A percentile compares a stretch with the other conserved stretches of the same genome.
These are phyloP conservation scores for Siphonodentalium dalli DNA, from an alignment of 2,888 invertebrate genomes.

Conservation along the genomic window DNA sequence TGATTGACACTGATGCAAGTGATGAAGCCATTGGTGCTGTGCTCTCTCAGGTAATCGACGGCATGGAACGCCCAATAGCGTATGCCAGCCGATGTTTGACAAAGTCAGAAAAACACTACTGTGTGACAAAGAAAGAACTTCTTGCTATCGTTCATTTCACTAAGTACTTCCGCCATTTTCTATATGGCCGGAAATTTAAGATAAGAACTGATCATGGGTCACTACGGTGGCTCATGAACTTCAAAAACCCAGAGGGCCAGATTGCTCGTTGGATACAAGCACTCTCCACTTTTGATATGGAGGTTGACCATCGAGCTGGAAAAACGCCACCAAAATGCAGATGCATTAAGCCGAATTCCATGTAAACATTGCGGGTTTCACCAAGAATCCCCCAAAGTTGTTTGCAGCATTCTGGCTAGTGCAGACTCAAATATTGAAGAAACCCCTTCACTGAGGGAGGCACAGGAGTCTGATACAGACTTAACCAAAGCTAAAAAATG, in stretches of 20 bases:
- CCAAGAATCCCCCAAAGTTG: not conserved
- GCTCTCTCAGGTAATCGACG: constrained; percentile 2
- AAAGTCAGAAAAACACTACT: constrained; percentile 1
- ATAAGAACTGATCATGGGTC: constrained; percentile 8
- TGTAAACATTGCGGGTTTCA: constrained; percentile 5
- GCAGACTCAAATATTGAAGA: not conserved
- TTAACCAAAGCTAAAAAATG: not conserved
- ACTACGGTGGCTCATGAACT: constrained; percentile 3
- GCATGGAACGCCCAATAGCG: not conserved
- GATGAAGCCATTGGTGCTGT: constrained; percentile 7
- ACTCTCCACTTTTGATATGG: not conserved
- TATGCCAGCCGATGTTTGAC: constrained; percentile 1
- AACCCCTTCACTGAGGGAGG: not conserved
- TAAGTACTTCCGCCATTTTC: constrained; percentile 3
- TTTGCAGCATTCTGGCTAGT: no score
- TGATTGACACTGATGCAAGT: constrained; percentile 4
- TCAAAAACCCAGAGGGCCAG: constrained; percentile 4
- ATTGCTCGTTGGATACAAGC: constrained; percentile 2
- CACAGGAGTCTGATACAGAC: not conserved
- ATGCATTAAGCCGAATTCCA: constrained; percentile 2
- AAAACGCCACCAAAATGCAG: constrained; percentile 4
- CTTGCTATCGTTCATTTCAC: not conserved
- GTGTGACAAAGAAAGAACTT: constrained; percentile 1
- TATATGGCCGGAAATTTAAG: constrained; percentile 1
- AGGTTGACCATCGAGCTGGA: constrained; percentile 1